phyloP scores from a whole-genome alignment of 2,113 vertebrate genomes.

The Amphiprion ocellaris region DNA sequence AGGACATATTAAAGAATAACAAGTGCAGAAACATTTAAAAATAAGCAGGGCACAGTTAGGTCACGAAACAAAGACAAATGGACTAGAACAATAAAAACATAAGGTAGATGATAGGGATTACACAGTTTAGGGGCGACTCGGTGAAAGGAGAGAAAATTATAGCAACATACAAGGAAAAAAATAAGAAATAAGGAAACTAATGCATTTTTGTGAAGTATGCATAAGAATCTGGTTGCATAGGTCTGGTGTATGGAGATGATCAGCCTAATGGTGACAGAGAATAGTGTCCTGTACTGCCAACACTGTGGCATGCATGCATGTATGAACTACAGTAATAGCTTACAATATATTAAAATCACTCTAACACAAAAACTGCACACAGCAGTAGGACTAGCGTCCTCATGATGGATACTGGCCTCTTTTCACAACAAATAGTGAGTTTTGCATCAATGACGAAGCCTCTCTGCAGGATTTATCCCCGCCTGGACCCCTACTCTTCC shows the following conservation, averaged over 20 bases:
- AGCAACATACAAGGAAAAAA: constrained; percentile 1
- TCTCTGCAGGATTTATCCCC: too few relatives aligned
- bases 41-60: constrained; percentile 36
- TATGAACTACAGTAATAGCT: background rate
- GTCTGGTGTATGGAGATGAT: too few relatives aligned
- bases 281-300: too few relatives aligned
- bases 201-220: background rate
- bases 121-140: constrained; percentile 24
- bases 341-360: too few relatives aligned
- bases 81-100: constrained; percentile 36
- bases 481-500: background rate
- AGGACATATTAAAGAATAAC: constrained; percentile 52
- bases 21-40: constrained; percentile 24
- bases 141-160: constrained; percentile 20
- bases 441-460: too few relatives aligned
- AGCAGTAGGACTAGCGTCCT: background rate
- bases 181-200: background rate
- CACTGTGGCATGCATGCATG: too few relatives aligned
- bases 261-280: too few relatives aligned
- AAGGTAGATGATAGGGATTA: constrained; percentile 36
- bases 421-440: too few relatives aligned
- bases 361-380: background rate
- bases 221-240: too few relatives aligned
- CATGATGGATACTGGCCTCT: background rate
- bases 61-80: constrained; percentile 32